Evolutionary conservation across 1,140 invertebrate species (phyloP).

Genomic region (Ladona fulva): DNA sequence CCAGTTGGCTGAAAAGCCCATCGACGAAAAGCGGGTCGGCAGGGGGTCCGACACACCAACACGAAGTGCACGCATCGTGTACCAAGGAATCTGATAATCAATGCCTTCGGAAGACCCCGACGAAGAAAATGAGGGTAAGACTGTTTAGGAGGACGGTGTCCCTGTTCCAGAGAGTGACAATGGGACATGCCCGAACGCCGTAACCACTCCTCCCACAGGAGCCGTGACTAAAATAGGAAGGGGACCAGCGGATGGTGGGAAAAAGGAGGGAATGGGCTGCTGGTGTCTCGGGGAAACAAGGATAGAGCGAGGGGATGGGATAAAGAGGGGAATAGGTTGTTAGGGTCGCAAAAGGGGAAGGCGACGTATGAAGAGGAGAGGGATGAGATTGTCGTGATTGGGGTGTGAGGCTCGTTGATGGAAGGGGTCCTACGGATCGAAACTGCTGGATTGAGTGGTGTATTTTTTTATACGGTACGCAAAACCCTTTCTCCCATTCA

Average conservation of each 20-base stretch:
- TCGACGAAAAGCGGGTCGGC: no score
- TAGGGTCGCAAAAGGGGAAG: neutral
- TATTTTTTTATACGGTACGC: neutral
- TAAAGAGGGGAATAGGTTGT: neutral
- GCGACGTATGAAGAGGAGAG: neutral
- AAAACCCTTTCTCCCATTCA: conserved; percentile 6
- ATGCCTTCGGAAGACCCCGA: no score
- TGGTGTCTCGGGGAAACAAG: neutral
- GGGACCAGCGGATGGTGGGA: neutral
- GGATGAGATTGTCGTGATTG: neutral
- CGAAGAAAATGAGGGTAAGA: no score
- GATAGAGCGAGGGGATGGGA: neutral
- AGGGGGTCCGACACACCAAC: no score
- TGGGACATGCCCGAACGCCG: no score
- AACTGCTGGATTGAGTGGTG: neutral
- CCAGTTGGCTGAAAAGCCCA: no score
- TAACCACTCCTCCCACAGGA: neutral
- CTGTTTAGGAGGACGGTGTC: no score
- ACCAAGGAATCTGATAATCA: no score
- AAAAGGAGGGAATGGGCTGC: neutral
- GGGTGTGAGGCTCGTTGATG: no score
- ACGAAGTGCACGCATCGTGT: no score
- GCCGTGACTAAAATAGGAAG: neutral
- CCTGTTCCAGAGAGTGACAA: no score
- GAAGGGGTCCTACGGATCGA: neutral